Conservation (phyloP, 2,888 invertebrate species). For the Polyommatus icarus region DNA sequence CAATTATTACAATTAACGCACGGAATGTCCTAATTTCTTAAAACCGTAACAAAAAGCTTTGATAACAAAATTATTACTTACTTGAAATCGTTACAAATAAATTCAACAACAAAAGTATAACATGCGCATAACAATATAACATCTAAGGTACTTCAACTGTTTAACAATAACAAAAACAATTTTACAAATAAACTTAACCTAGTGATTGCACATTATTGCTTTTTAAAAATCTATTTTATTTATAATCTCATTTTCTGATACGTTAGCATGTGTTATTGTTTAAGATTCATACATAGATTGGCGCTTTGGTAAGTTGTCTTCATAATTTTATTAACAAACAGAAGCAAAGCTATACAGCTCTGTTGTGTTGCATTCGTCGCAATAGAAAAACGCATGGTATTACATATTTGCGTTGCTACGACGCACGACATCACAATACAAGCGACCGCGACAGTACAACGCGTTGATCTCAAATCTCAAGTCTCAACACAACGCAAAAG, state of each 20-base stretch:
- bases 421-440: no score
- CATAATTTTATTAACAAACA: no score
- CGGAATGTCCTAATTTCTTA: background rate
- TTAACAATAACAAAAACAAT: background rate
- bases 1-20: background rate
- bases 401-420: background rate
- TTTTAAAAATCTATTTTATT: background rate
- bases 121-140: background rate
- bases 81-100: background rate
- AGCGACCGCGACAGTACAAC: no score
- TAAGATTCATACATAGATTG: background rate
- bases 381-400: background rate
- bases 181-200: slow-evolving; percentile 1
- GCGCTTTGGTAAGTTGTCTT: background rate
- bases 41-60: background rate
- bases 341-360: no score
- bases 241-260: background rate
- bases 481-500: background rate
- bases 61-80: background rate
- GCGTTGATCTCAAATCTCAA: no score
- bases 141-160: background rate
- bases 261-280: no score
- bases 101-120: slow-evolving; percentile 11
- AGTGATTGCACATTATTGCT: background rate
- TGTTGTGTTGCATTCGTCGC: background rate